These are phyloP conservation scores for Cryptocephalus moraei DNA, from an alignment of 2,888 invertebrate species.

Conservation along the genomic window DNA sequence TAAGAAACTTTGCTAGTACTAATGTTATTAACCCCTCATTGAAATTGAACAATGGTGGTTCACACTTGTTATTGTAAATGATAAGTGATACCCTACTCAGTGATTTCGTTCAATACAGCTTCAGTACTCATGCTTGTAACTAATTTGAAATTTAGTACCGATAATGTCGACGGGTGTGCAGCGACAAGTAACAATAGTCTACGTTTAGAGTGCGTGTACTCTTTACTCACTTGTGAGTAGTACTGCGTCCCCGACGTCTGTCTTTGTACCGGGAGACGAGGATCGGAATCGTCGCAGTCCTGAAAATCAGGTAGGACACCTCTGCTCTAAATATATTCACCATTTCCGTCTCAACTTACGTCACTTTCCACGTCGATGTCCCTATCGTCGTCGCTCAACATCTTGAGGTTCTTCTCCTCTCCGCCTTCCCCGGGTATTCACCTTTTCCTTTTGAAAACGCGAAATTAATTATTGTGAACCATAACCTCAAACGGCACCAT, in stretches of 20 bases:
- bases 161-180: neutral
- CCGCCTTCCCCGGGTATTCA: no score
- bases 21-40: no score
- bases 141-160: neutral
- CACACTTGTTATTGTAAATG: no score
- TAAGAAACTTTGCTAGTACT: no score
- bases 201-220: neutral
- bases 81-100: no score
- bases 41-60: no score
- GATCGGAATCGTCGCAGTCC: conserved; percentile 76
- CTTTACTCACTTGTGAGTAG: conserved; percentile 60
- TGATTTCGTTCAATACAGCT: neutral
- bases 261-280: conserved; percentile 46
- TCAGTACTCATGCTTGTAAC: neutral
- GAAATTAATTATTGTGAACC: no score
- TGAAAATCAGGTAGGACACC: conserved; percentile 35
- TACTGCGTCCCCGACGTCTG: conserved; percentile 59
- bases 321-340: conserved; percentile 1
- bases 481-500: no score
- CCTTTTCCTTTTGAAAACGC: no score
- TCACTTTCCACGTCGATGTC: conserved; percentile 94
- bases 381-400: conserved; percentile 89
- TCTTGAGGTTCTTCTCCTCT: neutral
- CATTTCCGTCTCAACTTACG: conserved; percentile 51
- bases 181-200: neutral